phyloP scores from a whole-genome alignment of 23 tunicate genomes.

The Trididemnum nubilum region DNA sequence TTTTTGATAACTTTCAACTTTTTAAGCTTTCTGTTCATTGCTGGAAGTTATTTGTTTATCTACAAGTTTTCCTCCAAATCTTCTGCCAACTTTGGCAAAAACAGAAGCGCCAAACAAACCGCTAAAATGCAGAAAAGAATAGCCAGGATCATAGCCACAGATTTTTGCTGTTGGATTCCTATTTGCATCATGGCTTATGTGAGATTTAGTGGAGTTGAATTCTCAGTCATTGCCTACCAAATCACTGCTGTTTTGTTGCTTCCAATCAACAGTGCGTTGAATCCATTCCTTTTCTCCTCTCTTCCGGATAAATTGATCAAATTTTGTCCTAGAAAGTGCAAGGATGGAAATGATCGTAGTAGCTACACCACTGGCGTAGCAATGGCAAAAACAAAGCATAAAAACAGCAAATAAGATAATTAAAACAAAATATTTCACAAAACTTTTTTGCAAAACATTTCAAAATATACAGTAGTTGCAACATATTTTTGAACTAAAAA shows the following conservation, averaged over 20 bases:
- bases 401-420: no score
- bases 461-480: no score
- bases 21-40: slow-evolving; percentile 28
- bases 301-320: not conserved
- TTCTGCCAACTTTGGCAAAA: not conserved
- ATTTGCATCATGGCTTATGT: no score
- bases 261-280: no score
- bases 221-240: slow-evolving; percentile 11
- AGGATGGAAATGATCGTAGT: not conserved
- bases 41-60: slow-evolving; percentile 19
- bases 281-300: no score
- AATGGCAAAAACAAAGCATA: no score
- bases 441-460: no score
- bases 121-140: slow-evolving; percentile 42
- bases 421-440: no score
- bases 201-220: slow-evolving; percentile 2
- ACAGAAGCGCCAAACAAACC: not conserved
- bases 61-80: slow-evolving; percentile 19
- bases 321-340: not conserved
- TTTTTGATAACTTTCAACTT: slow-evolving; percentile 33
- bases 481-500: no score
- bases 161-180: no score
- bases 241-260: slow-evolving; percentile 35
- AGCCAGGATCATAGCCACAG: no score
- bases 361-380: no score